A percentile compares a stretch with the other conserved stretches of the same genome.
Evolutionary conservation across 2,797 vertebrate genomes (phyloP).

Genomic region (Dendrocincla tyrannina): DNA sequence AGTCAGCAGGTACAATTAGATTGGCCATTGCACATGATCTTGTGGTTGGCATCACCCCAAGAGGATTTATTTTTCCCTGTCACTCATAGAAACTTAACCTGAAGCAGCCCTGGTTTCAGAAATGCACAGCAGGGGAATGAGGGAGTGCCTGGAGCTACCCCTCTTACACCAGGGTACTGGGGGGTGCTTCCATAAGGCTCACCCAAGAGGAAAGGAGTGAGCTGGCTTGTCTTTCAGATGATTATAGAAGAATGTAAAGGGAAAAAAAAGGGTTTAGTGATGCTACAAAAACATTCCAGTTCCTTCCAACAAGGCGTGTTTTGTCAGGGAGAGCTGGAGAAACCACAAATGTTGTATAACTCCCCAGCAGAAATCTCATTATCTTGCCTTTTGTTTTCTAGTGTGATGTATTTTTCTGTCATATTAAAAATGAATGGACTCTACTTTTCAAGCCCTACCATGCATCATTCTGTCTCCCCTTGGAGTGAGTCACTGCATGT

Average conservation of each 20-base stretch:
- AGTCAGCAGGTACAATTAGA: not conserved
- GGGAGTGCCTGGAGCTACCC: not conserved
- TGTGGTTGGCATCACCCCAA: not conserved
- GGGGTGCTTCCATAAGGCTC: not conserved
- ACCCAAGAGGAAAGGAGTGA: not conserved
- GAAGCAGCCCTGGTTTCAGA: not conserved
- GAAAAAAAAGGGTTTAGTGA: not conserved
- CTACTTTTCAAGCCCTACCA: slow-evolving; percentile 33
- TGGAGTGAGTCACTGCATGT: slow-evolving; percentile 41
- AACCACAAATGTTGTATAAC: not conserved
- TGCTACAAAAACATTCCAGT: not conserved
- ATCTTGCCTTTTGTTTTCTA: slow-evolving; percentile 53
- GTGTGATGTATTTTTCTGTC: slow-evolving; percentile 70
- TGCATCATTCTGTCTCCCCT: slow-evolving; percentile 70
- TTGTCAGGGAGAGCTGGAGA: not conserved
- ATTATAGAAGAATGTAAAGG: not conserved
- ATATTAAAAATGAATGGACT: slow-evolving; percentile 72
- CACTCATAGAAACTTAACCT: not conserved
- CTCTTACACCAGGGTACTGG: not conserved
- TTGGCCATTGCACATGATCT: not conserved
- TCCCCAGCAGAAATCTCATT: slow-evolving; percentile 62
- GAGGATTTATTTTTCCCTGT: not conserved
- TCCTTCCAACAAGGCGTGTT: not conserved
- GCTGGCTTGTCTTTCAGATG: not conserved
- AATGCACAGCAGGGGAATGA: not conserved